phyloP scores from a whole-genome alignment of 1,140 invertebrate genomes.

The Caerostris darwini region DNA sequence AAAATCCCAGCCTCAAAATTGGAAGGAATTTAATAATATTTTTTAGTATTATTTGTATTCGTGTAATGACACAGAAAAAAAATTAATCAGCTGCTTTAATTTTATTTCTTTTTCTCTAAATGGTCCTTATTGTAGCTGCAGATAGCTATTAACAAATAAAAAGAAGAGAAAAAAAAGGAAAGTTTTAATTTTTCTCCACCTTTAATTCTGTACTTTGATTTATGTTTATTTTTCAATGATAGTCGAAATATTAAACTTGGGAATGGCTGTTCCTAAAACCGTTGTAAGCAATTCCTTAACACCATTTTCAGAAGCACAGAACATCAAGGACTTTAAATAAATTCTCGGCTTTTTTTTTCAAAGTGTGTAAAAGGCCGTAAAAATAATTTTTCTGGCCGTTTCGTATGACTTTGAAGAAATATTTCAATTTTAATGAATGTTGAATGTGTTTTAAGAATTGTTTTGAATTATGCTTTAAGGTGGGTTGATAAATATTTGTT shows the following conservation, averaged over 20 bases:
- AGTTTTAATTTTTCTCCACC: background rate
- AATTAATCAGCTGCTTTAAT: conserved; percentile 15
- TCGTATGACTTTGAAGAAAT: conserved; percentile 9
- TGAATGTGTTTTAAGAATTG: background rate
- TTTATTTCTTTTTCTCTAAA: conserved; percentile 15
- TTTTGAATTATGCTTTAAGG: background rate
- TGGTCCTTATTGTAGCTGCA: background rate
- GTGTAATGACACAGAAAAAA: background rate
- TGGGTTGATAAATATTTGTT: too few relatives aligned
- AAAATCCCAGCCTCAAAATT: background rate
- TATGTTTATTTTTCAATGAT: background rate
- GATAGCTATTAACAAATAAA: background rate
- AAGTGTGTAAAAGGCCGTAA: background rate
- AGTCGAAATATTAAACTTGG: conserved; percentile 11
- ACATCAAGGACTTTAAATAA: background rate
- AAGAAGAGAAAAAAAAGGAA: background rate
- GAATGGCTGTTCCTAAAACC: too few relatives aligned
- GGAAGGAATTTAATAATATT: background rate
- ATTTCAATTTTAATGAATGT: background rate
- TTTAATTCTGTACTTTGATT: conserved; percentile 7
- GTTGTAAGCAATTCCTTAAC: conserved; percentile 9
- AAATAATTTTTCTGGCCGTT: background rate
- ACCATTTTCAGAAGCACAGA: background rate
- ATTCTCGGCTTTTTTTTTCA: background rate
- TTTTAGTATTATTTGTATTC: background rate